Evolutionary conservation across 2,888 invertebrate genomes (phyloP), one percentile per base, ranked within the genome.

Genomic region (Platycnemis pennipes): DNA sequence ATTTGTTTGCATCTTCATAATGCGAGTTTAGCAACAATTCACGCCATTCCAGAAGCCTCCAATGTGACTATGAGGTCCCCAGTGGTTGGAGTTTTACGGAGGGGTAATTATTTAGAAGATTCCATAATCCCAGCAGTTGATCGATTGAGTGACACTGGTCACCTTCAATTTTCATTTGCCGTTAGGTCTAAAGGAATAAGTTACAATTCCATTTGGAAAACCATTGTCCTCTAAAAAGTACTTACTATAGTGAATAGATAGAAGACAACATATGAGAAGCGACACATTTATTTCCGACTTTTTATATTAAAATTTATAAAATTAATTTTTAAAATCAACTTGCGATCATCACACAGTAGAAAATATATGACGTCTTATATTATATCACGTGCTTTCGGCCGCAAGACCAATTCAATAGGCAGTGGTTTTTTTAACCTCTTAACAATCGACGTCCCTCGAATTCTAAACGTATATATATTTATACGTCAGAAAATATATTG

Each of bases 231-330:
- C n/a, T n/a, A n/a, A 49, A 49, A 16, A 49, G 49, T 49, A 16
- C 49, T 63, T 63, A 63, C 22, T 8, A 26, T 63, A 63, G 22
- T 63, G 26, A 37, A 77, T 26, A 37, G 37, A 77, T 77, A 13
- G 37, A 77, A 37, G 26, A 77, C 11, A 16, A 77, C 31, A 77
- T 13, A 8, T 77, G 22, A 77, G 13, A 31, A 77, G 77, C n/a
- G 77, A 77, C 77, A 77, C 37, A 77, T 77, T 77, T 77, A 77
- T 77, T 77, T 31, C 77, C 37, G n/a, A 13, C 77, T 31, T 13
- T n/a, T 77, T 91, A 56, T 69, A 91, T 91, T 69, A 56, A 91
- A 56, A 91, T 63, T 56, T 91, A 91, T 91, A 91, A 91, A 91
- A 63, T 56, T 91, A 91, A 44, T 44, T 45, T 44, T 42, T 45